Evolutionary conservation across 2,797 vertebrate genomes (phyloP).

Genomic region (Falco concolor): DNA sequence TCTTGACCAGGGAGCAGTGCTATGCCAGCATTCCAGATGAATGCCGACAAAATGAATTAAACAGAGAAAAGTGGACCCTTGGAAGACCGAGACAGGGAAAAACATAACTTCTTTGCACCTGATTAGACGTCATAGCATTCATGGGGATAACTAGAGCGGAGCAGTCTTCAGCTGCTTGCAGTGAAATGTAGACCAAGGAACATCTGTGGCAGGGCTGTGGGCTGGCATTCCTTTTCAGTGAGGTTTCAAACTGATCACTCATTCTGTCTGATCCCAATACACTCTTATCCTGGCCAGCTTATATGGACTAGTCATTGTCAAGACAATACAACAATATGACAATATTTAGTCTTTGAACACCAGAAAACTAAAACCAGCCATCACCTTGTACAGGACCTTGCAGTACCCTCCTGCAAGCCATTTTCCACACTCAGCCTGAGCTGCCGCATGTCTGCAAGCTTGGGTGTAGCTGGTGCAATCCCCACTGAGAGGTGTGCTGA

Average conservation of each 20-base stretch:
- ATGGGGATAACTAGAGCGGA: not conserved
- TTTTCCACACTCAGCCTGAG: not conserved
- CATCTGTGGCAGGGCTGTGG: fast-evolving
- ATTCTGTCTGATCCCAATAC: not conserved
- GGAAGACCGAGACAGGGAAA: not conserved
- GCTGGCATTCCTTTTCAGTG: not conserved
- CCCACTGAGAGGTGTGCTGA: fast-evolving
- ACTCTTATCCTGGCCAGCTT: not conserved
- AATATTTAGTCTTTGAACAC: not conserved
- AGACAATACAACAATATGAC: not conserved
- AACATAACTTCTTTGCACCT: not conserved
- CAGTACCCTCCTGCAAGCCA: not conserved
- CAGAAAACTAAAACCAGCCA: not conserved
- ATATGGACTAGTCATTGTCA: fast-evolving
- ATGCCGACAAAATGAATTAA: not conserved
- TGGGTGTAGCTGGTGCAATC: fast-evolving
- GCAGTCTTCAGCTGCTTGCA: not conserved
- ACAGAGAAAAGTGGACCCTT: not conserved
- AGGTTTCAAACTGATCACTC: not conserved
- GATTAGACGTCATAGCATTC: not conserved
- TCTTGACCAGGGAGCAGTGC: fast-evolving
- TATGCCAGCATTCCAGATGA: not conserved
- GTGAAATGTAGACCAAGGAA: not conserved
- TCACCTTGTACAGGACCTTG: not conserved
- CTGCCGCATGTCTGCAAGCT: not conserved